Percentiles rank a stretch among this genome's conserved stretches.
These are phyloP conservation scores for Pegea sp. DNA, from an alignment of 23 tunicate species.

Conservation along the genomic window DNA sequence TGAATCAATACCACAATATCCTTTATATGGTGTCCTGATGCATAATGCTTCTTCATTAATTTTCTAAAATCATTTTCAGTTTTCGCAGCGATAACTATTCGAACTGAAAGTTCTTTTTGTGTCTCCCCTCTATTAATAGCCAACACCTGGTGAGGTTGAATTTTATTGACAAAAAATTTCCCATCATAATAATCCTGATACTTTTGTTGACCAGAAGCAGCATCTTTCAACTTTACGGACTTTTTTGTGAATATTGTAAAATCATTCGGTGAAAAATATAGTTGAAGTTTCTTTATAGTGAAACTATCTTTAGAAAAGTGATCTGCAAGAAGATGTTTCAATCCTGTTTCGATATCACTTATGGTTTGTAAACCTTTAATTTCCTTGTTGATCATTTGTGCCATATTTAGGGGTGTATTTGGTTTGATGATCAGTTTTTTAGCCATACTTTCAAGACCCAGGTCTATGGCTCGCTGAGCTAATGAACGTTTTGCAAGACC, in stretches of 20 bases:
- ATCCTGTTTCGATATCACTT: constrained; percentile 46
- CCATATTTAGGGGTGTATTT: constrained; percentile 9
- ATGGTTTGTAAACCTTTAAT: constrained; percentile 30
- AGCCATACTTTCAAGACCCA: constrained; percentile 56
- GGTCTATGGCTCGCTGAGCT: constrained; percentile 47
- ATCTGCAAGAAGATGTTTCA: constrained; percentile 48
- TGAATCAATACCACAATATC: constrained; percentile 11
- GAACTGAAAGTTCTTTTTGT: constrained; percentile 47
- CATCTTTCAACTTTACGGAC: neutral
- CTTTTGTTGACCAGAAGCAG: constrained; percentile 4
- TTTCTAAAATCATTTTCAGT: constrained; percentile 13
- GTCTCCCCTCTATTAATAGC: constrained; percentile 86
- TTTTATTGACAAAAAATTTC: constrained; percentile 4
- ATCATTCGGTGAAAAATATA: constrained; percentile 1
- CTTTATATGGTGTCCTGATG: neutral
- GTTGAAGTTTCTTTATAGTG: constrained; percentile 20
- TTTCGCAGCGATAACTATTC: constrained; percentile 14
- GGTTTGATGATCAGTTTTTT: constrained; percentile 8
- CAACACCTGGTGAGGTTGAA: constrained; percentile 51
- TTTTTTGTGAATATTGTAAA: neutral
- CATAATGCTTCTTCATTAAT: constrained; percentile 25
- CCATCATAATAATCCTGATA: constrained; percentile 36
- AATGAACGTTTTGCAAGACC: constrained; percentile 27
- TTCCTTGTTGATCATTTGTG: constrained; percentile 27
- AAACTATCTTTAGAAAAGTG: constrained; percentile 29